Evolutionary conservation across 2,113 vertebrate species (phyloP).

Genomic region (Eidolon helvum): DNA sequence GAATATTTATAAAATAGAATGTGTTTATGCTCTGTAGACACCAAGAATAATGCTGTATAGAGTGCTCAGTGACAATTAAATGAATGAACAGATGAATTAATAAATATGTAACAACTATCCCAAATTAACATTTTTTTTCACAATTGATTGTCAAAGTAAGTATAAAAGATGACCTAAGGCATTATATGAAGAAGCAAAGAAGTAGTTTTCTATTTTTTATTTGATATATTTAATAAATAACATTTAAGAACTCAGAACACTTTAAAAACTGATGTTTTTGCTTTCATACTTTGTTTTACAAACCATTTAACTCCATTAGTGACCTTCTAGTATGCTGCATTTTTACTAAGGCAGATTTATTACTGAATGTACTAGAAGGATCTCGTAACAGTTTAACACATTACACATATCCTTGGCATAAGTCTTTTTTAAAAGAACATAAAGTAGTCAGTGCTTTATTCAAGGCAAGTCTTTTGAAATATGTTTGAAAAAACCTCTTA

Average conservation of each 20-base stretch:
- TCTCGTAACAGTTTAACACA: background rate
- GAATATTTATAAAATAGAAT: background rate
- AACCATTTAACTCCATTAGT: background rate
- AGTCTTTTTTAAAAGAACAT: conserved; percentile 7
- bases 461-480: conserved; percentile 7
- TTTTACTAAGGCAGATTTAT: background rate
- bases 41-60: background rate
- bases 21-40: background rate
- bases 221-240: background rate
- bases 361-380: background rate
- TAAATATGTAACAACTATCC: background rate
- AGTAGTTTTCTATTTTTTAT: conserved; percentile 2
- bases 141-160: background rate
- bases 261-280: background rate
- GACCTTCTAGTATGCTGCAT: background rate
- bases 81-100: background rate
- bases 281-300: background rate
- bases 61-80: background rate
- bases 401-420: background rate
- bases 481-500: conserved; percentile 33
- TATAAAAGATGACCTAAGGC: background rate
- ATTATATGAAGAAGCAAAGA: background rate
- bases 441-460: background rate
- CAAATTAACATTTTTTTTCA: background rate
- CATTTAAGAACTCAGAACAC: background rate